Evolutionary conservation across 2,113 vertebrate genomes (phyloP), one percentile per base, ranked within the genome.

Genomic region (Apodemus speciosus): DNA sequence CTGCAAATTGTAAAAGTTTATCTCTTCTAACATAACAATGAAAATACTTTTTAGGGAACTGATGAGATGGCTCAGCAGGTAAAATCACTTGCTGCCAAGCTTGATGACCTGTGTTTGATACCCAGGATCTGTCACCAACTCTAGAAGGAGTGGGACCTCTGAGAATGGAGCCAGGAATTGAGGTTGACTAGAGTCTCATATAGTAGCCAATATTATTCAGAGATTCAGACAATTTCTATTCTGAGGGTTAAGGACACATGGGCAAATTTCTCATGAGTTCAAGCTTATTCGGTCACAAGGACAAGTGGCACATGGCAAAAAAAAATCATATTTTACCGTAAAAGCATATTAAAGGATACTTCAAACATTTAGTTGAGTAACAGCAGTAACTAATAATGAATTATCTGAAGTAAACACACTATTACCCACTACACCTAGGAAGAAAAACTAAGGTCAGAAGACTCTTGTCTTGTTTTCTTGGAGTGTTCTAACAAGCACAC

Each of bases 21-120:
- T 84, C 69, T 90, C 56, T 62, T 92, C 30, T 46, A 81, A 49
- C n/a, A 68, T 73, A 92, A 64, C 51, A 94, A 76, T 92, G 66
- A 89, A 81, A 94, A 90, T 72, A 79, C 16, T 43, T 90, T 80
- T 90, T 93, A 83, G 38, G 40, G 38, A 62, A 27, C 43, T 71
- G 51, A 8, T 76, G 66, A 30, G 69, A 92, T 83, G 79, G 13
- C 25, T 83, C 38, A 60, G 0, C n/a, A 60, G 14, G 56, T 83
- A 83, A 64, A 83, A 62, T 58, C 38, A 62, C 58, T 64, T 83
- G 38, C 38, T 83, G 14, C 58, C 15, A 43, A 30, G 15, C 27
- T 27, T 64, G 38, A 62, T 10, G 27, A 5, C 9, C 56, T 32
- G 58, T 62, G 80, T 62, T 81, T 81, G 56, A 81, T 40, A 14